Conservation (phyloP, 2,888 invertebrate species). For the Drymonia ruficornis region DNA sequence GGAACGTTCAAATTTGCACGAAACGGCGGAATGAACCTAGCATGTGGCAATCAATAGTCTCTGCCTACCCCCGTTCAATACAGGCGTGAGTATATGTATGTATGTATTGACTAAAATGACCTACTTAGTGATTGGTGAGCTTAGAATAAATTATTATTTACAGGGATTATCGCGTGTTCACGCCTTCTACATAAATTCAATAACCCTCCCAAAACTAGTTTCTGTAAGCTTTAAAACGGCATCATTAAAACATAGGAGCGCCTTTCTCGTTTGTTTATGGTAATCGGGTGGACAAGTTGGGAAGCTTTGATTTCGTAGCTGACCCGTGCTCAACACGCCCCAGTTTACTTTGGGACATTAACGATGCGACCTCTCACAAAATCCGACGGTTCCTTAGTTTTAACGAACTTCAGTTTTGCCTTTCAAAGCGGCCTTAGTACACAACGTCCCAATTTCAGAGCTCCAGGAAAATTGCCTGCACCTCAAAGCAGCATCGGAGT, state of each 20-base stretch:
- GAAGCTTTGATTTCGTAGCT: conserved; percentile 73
- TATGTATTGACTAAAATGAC: too few relatives aligned
- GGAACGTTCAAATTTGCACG: too few relatives aligned
- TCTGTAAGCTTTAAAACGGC: conserved; percentile 65
- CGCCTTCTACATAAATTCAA: too few relatives aligned
- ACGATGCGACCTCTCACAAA: conserved; percentile 65
- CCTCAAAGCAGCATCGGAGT: conserved; percentile 46
- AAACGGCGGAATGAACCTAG: too few relatives aligned
- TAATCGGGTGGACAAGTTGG: conserved; percentile 79
- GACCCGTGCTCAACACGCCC: conserved; percentile 59
- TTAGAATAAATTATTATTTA: too few relatives aligned
- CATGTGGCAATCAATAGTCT: too few relatives aligned
- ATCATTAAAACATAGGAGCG: conserved; percentile 75
- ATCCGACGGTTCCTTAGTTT: conserved; percentile 63
- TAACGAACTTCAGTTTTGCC: conserved; percentile 58
- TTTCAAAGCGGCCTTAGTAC: conserved; percentile 52
- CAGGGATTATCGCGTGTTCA: too few relatives aligned
- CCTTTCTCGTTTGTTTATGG: conserved; percentile 81
- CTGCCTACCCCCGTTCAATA: too few relatives aligned
- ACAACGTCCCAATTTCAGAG: conserved; percentile 44
- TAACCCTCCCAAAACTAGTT: conserved; percentile 32
- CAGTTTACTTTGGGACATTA: conserved; percentile 70
- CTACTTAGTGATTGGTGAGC: too few relatives aligned
- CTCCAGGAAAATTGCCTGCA: conserved; percentile 45
- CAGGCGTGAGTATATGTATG: too few relatives aligned